Evolutionary conservation across 2,797 vertebrate species (phyloP).

Genomic region (Anabacerthia variegaticeps): DNA sequence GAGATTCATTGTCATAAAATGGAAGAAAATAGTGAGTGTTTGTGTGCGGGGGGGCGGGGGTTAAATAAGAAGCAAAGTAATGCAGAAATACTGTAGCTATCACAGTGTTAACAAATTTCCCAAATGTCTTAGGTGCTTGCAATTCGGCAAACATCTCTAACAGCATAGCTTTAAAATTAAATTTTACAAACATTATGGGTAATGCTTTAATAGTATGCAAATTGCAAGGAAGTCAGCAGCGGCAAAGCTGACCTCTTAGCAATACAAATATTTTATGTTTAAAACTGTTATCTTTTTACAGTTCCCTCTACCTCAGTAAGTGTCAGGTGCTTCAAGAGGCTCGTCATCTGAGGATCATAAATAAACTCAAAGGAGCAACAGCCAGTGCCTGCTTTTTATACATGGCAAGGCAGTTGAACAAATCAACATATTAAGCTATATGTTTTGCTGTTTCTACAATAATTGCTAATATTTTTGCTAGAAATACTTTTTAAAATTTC

Average conservation of each 20-base stretch:
- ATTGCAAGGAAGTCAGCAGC: constrained; percentile 64
- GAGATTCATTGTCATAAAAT: constrained; percentile 8
- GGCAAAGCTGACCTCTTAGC: constrained; percentile 67
- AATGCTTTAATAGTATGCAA: constrained; percentile 73
- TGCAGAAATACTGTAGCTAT: constrained; percentile 54
- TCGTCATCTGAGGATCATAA: constrained; percentile 21
- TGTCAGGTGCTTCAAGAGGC: constrained; percentile 13
- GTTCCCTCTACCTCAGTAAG: constrained; percentile 30
- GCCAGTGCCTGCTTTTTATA: not conserved
- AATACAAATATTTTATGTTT: constrained; percentile 67
- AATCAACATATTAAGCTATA: not conserved
- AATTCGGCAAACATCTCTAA: constrained; percentile 73
- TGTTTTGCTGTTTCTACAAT: not conserved
- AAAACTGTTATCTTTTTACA: constrained; percentile 67
- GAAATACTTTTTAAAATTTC: not conserved
- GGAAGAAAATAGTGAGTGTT: not conserved
- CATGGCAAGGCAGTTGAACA: not conserved
- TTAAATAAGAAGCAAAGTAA: constrained; percentile 39
- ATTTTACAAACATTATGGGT: constrained; percentile 71
- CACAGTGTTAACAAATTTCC: constrained; percentile 65
- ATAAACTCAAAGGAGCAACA: constrained; percentile 2
- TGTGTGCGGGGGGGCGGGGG: not conserved
- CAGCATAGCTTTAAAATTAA: constrained; percentile 69
- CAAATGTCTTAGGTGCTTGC: constrained; percentile 65
- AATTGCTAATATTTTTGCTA: not conserved